Percentiles rank a stretch among this genome's conserved stretches.
Evolutionary conservation across 2,797 vertebrate species (phyloP).

Genomic region (Propithecus deckenii): DNA sequence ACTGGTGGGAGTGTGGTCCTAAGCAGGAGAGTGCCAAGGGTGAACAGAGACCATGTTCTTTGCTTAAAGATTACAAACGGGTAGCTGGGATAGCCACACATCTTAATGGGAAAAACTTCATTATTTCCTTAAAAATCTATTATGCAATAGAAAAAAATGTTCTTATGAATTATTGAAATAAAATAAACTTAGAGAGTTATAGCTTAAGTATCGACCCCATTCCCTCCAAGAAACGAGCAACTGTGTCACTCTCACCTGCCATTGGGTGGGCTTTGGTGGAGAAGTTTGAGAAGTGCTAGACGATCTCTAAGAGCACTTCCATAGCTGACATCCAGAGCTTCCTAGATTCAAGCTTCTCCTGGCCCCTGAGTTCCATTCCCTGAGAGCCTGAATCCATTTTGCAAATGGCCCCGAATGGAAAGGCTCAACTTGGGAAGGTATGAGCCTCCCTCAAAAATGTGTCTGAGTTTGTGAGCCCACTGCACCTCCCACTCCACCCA

Average conservation of each 20-base stretch:
- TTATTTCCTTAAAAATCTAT: not conserved
- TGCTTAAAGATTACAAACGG: not conserved
- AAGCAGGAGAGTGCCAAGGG: not conserved
- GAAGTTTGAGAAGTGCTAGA: not conserved
- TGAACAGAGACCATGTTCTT: not conserved
- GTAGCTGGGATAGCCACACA: not conserved
- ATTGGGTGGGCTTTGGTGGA: not conserved
- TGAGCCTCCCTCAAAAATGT: not conserved
- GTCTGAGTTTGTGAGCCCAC: not conserved
- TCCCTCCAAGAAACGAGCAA: not conserved
- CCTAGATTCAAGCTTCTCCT: not conserved
- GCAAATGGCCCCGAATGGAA: not conserved
- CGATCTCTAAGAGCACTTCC: not conserved
- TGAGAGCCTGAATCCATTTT: not conserved
- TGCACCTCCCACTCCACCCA: not conserved
- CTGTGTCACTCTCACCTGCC: not conserved
- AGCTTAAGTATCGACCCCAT: not conserved
- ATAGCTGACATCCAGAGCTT: not conserved
- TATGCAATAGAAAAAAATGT: not conserved
- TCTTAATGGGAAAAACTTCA: not conserved
- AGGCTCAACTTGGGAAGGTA: not conserved
- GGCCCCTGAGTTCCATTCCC: not conserved
- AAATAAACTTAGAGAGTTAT: not conserved
- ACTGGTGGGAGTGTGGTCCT: not conserved
- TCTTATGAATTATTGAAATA: not conserved